Evolutionary conservation across 2,797 vertebrate species (phyloP).

Genomic region (Avahi laniger): DNA sequence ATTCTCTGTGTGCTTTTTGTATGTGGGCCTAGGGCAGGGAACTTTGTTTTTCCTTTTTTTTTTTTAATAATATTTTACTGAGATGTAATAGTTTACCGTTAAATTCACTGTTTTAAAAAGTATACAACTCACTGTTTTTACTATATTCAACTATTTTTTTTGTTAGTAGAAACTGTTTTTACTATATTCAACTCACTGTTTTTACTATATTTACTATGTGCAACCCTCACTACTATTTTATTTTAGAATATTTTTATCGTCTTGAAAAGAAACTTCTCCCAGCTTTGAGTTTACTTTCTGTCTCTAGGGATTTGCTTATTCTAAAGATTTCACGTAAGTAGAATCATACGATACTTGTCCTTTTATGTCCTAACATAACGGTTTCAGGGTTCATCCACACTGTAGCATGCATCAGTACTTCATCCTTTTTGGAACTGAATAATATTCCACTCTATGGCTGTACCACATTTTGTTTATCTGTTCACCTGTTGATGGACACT

Average conservation of each 20-base stretch:
- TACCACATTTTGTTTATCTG: neutral
- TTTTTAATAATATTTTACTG: neutral
- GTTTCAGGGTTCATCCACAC: neutral
- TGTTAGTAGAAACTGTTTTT: neutral
- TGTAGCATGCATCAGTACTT: neutral
- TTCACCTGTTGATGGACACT: neutral
- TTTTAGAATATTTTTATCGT: neutral
- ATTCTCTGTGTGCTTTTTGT: neutral
- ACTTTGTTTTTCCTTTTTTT: neutral
- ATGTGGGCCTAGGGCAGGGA: neutral
- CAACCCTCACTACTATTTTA: neutral
- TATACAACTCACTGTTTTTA: neutral
- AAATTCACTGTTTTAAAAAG: neutral
- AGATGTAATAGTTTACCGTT: neutral
- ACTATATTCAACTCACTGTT: neutral
- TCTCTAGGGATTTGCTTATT: neutral
- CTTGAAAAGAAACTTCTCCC: neutral
- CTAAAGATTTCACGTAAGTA: neutral
- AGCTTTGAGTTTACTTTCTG: neutral
- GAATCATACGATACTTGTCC: neutral
- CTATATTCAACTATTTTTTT: neutral
- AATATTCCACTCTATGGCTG: neutral
- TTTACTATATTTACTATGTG: neutral
- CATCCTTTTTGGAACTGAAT: neutral
- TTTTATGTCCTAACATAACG: neutral